Evolutionary conservation across 1,140 invertebrate genomes (phyloP), one percentile per base, ranked within the genome.

Genomic region (Polyergus mexicanus): DNA sequence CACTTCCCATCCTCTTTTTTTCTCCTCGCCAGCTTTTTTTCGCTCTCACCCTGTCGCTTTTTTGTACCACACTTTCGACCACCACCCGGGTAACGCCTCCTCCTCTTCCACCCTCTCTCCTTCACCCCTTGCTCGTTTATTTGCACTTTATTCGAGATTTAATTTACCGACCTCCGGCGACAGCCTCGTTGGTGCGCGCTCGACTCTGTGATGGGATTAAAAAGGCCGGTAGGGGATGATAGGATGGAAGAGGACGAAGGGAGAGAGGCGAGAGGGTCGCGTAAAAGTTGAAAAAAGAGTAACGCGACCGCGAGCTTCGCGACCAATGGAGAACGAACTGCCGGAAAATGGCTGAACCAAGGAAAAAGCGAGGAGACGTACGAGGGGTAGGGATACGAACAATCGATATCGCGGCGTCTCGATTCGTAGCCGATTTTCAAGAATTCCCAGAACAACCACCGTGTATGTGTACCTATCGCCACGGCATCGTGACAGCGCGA

Each of bases 71-170:
- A 92, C 91, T 92, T 92, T 92, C 88, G 90, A 92, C 93, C 90
- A 86, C 90, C 90, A 88, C 85, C 80, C 88, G 71, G 87, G 54
- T 65, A 86, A 85, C 85, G 78, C 80, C 84, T 77, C 86, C 84
- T 77, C 86, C 76, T 85, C 77, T 77, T 51, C 56, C 72, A 19
- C 69, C 35, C 62, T 63, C 84, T 77, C 28, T 54, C n/a, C n/a
- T n/a, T n/a, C 35, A 13, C 41, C 87, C 66, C 86, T 85, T 87
- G 25, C 87, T 80, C 85, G 87, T 86, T 89, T 89, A 89, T 90
- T 87, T 83, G 94, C 94, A 94, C 94, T 94, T 95, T 95, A 94
- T 94, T 94, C 93, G 93, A 93, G 93, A 94, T 95, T 95, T 95
- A 94, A 95, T 95, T 95, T 94, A 94, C 94, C 94, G 92, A 92